phyloP scores from a whole-genome alignment of 2,888 invertebrate genomes.

The Polydrusus pterygomalis region DNA sequence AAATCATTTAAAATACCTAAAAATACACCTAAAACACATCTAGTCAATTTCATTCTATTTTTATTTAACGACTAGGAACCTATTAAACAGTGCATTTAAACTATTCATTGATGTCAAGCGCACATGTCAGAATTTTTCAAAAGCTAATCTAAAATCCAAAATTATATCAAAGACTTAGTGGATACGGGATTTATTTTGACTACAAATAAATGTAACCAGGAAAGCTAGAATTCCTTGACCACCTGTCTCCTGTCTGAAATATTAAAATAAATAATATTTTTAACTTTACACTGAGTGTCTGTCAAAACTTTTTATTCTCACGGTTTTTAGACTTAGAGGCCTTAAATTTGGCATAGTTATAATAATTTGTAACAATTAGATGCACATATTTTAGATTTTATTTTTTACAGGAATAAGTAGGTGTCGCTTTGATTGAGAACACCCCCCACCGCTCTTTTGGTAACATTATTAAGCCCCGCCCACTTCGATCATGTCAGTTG shows the following conservation, averaged over 20 bases:
- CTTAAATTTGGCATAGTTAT: too few species aligned
- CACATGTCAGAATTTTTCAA: constrained; percentile 39
- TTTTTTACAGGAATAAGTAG: too few species aligned
- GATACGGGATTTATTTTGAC: constrained; percentile 44
- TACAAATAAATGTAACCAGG: constrained; percentile 42
- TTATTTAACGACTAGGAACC: constrained; percentile 16
- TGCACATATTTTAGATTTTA: too few species aligned
- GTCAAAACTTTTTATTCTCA: too few species aligned
- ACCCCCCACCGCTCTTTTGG: too few species aligned
- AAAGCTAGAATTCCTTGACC: constrained; percentile 1
- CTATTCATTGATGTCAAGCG: constrained; percentile 42
- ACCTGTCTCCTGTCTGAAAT: constrained; percentile 43
- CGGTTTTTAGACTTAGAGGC: too few species aligned
- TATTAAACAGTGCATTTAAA: constrained; percentile 20
- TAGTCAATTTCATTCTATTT: constrained; percentile 32
- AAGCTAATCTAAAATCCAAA: constrained; percentile 33
- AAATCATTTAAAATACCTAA: constrained; percentile 2
- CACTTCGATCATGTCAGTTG: too few species aligned
- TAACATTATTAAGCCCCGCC: too few species aligned
- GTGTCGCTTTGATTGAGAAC: too few species aligned
- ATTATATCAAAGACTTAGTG: constrained; percentile 45
- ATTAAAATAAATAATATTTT: constrained; percentile 10
- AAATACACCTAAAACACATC: not conserved
- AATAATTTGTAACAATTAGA: too few species aligned
- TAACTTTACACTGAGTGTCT: not conserved